Conservation (phyloP, 2,797 vertebrate genomes). For the Atherinosoma microstoma region DNA sequence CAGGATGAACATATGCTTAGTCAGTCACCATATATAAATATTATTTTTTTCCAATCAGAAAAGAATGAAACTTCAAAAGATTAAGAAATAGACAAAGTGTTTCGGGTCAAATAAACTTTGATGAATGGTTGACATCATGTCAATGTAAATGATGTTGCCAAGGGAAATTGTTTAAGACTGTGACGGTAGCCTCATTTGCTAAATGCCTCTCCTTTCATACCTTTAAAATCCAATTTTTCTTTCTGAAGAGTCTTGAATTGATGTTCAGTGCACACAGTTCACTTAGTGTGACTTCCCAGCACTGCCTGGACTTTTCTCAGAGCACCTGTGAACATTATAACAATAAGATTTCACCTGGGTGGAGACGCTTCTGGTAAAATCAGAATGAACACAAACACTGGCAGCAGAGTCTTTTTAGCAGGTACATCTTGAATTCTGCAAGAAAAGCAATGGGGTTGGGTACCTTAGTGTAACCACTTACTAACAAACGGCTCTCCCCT, state of each 20-base stretch:
- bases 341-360: constrained; percentile 66
- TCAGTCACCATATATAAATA: no score
- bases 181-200: constrained; percentile 48
- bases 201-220: constrained; percentile 51
- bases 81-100: not conserved
- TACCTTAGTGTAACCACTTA: constrained; percentile 28
- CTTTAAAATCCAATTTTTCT: constrained; percentile 53
- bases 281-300: constrained; percentile 52
- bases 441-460: constrained; percentile 22
- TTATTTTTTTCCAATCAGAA: no score
- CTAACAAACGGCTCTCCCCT: constrained; percentile 36
- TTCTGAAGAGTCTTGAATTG: constrained; percentile 58
- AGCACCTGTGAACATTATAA: constrained; percentile 42
- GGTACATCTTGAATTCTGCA: constrained; percentile 38
- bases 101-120: constrained; percentile 1
- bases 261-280: constrained; percentile 58
- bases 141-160: no score
- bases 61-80: no score
- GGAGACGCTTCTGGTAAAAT: constrained; percentile 35
- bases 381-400: constrained; percentile 46
- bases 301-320: constrained; percentile 33
- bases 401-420: constrained; percentile 28
- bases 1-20: no score
- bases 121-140: no score
- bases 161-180: constrained; percentile 24